Evolutionary conservation across 2,797 vertebrate genomes (phyloP).

Genomic region (Uromys caudimaculatus): DNA sequence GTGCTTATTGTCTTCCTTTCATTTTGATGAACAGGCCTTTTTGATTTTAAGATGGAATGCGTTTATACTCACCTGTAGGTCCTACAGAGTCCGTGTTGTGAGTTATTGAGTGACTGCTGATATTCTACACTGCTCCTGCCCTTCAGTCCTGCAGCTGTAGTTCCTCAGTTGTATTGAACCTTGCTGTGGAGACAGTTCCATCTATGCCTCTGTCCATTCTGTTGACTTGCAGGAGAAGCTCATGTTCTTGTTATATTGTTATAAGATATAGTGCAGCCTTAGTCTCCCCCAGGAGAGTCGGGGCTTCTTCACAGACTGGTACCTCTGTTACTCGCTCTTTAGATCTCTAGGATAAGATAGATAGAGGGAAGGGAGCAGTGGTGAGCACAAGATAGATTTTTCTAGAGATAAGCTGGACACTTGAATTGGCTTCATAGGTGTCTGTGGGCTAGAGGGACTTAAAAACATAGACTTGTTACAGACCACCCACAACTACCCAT

Average conservation of each 20-base stretch:
- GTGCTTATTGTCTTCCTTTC: not conserved
- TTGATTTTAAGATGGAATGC: not conserved
- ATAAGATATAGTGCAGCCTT: not conserved
- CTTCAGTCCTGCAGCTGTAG: not conserved
- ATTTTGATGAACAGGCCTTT: constrained; percentile 31
- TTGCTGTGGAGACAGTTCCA: not conserved
- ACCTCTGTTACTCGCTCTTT: not conserved
- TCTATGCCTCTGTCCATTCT: constrained; percentile 20
- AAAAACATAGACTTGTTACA: not conserved
- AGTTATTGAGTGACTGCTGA: constrained; percentile 4
- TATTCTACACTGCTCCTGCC: not conserved
- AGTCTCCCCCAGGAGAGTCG: not conserved
- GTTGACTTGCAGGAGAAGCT: constrained; percentile 18
- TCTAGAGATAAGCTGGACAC: not conserved
- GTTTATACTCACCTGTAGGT: not conserved
- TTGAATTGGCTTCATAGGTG: not conserved
- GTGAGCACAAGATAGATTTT: constrained; percentile 21
- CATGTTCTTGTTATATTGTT: not conserved
- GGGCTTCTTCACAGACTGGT: not conserved
- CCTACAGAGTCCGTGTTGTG: not conserved
- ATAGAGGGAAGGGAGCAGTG: not conserved
- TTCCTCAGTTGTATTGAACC: not conserved
- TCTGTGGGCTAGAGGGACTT: not conserved
- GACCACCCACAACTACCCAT: not conserved
- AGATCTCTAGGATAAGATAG: not conserved